Percentiles rank a stretch among this genome's conserved stretches.
Evolutionary conservation across 2,113 vertebrate genomes (phyloP).

Genomic region (Ibidorhyncha struthersii): DNA sequence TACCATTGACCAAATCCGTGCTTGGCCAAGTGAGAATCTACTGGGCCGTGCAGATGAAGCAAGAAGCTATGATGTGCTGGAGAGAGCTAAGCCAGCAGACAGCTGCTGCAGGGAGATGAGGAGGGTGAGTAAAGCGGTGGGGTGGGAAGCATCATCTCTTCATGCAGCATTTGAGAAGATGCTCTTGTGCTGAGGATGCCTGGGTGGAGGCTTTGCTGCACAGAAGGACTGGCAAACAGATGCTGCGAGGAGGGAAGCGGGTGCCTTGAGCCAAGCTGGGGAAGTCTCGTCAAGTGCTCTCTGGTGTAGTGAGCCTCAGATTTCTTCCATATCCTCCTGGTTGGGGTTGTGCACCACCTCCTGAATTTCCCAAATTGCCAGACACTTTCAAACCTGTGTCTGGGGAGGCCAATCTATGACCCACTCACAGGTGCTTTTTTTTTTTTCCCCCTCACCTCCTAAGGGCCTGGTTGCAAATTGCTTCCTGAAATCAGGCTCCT

Average conservation of each 20-base stretch:
- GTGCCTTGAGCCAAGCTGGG: neutral
- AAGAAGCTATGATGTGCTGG: neutral
- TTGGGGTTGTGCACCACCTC: neutral
- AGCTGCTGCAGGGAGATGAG: neutral
- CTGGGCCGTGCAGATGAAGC: neutral
- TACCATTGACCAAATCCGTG: neutral
- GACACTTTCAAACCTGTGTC: neutral
- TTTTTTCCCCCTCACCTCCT: neutral
- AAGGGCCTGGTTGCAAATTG: neutral
- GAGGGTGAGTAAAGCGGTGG: neutral
- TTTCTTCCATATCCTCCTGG: neutral
- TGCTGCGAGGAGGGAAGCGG: neutral
- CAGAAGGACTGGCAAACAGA: neutral
- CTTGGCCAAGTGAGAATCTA: neutral
- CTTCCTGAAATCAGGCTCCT: slow-evolving; percentile 8
- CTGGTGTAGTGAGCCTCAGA: neutral
- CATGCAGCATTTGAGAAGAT: neutral
- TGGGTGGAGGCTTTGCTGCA: neutral
- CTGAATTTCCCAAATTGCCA: neutral
- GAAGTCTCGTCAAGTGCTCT: neutral
- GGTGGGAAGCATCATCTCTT: neutral
- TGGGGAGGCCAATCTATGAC: neutral
- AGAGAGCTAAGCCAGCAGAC: neutral
- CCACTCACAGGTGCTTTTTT: neutral
- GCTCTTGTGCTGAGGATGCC: rapidly evolving